Evolutionary conservation across 2,888 invertebrate genomes (phyloP).

Genomic region (Masnerella sp.): DNA sequence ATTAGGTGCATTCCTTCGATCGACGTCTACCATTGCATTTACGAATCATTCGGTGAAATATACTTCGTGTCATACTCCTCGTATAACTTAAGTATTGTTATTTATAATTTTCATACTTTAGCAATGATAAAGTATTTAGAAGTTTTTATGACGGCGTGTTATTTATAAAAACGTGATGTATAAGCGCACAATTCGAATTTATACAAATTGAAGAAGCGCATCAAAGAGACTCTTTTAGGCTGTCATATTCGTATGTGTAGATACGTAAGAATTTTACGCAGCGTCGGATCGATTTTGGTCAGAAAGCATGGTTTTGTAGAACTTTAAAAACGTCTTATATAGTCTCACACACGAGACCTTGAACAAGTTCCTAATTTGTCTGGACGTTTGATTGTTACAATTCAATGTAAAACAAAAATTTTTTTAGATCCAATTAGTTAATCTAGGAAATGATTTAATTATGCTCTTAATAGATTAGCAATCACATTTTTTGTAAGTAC

Average conservation of each 20-base stretch:
- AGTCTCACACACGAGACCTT: no score
- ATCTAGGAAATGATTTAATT: no score
- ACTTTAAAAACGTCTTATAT: no score
- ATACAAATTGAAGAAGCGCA: conserved; percentile 31
- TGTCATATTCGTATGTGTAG: conserved; percentile 39
- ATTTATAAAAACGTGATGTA: conserved; percentile 52
- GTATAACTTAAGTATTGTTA: conserved; percentile 69
- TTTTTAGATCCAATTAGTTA: no score
- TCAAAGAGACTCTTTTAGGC: conserved; percentile 29
- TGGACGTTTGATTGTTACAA: no score
- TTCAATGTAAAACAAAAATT: no score
- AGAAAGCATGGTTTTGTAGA: no score
- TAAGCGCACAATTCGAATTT: conserved; percentile 40
- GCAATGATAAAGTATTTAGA: conserved; percentile 51
- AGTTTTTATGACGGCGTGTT: conserved; percentile 54
- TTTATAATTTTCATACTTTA: conserved; percentile 63
- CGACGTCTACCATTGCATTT: neutral
- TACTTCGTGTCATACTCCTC: neutral
- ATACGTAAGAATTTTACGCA: conserved; percentile 28
- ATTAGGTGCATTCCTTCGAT: no score
- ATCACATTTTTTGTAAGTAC: no score
- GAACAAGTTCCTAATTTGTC: no score
- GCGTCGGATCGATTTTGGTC: conserved; percentile 12
- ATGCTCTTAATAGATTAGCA: no score
- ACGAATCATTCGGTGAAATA: conserved; percentile 1